Evolutionary conservation across 2,113 vertebrate species (phyloP).

Genomic region (Hippolais icterina): DNA sequence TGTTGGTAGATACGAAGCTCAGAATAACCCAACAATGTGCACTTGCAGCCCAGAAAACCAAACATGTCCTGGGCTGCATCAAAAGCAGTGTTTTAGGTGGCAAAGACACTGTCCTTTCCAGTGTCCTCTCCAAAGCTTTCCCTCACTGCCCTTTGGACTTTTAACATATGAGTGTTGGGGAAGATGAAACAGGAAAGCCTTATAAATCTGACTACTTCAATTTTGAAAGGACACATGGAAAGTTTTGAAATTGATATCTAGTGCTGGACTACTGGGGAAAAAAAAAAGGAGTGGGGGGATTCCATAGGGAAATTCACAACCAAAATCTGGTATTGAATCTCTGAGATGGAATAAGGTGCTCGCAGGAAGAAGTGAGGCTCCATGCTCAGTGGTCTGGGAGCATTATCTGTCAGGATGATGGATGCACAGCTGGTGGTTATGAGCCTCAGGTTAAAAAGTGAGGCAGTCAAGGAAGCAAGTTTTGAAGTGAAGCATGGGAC

Average conservation of each 20-base stretch:
- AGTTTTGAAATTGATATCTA: background rate
- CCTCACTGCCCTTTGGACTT: background rate
- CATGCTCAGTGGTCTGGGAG: background rate
- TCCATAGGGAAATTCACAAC: background rate
- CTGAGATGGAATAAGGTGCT: background rate
- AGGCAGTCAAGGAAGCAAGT: background rate
- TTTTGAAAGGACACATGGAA: background rate
- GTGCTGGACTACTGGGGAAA: background rate
- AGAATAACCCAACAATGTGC: background rate
- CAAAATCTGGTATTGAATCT: background rate
- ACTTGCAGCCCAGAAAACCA: background rate
- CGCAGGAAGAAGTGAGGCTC: background rate
- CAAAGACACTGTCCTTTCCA: background rate
- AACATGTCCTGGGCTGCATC: background rate
- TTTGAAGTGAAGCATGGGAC: background rate
- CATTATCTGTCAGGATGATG: background rate
- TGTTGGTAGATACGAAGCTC: background rate
- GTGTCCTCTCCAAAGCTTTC: background rate
- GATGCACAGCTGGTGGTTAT: background rate
- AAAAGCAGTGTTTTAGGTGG: background rate
- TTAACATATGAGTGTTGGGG: no score
- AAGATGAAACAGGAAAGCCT: no score
- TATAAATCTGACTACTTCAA: no score
- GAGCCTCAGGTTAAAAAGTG: background rate
- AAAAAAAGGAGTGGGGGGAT: rapidly evolving